Evolutionary conservation across 2,113 vertebrate species (phyloP).

Genomic region (Clinocottus analis): DNA sequence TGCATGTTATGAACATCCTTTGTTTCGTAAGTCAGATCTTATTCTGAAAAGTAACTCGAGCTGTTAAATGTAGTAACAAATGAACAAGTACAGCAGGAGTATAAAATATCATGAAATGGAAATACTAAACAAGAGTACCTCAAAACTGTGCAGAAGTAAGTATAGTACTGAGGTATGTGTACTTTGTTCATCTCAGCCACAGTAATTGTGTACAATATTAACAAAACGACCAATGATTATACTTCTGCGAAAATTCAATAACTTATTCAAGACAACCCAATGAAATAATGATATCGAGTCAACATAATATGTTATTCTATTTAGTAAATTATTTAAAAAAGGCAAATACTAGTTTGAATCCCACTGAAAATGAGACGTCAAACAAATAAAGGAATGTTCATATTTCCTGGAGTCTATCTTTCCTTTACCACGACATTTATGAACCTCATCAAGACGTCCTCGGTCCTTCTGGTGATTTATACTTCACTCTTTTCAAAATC

Average conservation of each 20-base stretch:
- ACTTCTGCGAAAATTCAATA: constrained; percentile 4
- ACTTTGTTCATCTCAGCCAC: neutral
- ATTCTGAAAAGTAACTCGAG: neutral
- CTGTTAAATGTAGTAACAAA: neutral
- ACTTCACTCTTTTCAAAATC: neutral
- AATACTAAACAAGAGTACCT: neutral
- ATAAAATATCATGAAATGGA: neutral
- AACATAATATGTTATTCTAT: constrained; percentile 10
- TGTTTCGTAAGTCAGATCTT: neutral
- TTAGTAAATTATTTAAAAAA: constrained; percentile 4
- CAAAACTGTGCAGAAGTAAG: neutral
- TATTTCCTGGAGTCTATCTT: neutral
- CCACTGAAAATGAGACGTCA: neutral
- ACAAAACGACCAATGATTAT: constrained; percentile 1
- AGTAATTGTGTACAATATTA: constrained; percentile 4
- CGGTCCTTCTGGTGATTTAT: neutral
- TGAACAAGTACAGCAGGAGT: neutral
- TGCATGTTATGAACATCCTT: neutral
- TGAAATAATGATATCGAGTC: constrained; percentile 30
- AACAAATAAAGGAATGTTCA: constrained; percentile 6
- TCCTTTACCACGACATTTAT: neutral
- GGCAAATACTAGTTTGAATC: constrained; percentile 9
- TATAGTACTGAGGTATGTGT: neutral
- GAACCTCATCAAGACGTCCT: neutral
- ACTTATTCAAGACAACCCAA: neutral